Evolutionary conservation across 2,113 vertebrate species (phyloP).

Genomic region (Carettochelys insculpta): DNA sequence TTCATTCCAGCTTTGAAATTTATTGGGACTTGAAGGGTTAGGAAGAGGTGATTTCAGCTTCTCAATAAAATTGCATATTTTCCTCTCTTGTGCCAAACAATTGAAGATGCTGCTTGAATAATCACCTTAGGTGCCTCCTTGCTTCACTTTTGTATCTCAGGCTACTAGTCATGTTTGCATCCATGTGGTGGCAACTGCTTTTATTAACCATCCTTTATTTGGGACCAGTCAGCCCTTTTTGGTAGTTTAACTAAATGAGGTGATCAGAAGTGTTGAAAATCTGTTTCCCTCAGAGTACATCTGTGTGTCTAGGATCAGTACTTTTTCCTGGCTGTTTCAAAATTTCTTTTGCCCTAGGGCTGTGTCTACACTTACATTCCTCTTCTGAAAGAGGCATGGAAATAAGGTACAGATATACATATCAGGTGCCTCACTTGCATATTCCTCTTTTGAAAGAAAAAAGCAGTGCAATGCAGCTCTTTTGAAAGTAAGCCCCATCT

Average conservation of each 20-base stretch:
- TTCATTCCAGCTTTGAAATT: neutral
- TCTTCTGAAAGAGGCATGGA: no score
- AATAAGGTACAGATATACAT: no score
- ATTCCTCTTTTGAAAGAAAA: no score
- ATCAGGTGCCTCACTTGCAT: no score
- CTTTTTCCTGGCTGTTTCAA: neutral
- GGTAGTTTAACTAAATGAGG: conserved; percentile 15
- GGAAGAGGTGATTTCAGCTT: neutral
- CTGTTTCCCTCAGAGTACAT: no score
- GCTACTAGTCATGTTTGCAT: neutral
- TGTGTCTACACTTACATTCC: no score
- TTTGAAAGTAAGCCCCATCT: no score
- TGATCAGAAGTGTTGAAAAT: neutral
- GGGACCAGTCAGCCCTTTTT: neutral
- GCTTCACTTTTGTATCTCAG: neutral
- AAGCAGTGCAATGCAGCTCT: no score
- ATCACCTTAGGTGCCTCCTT: neutral
- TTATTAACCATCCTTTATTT: conserved; percentile 1
- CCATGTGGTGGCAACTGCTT: conserved; percentile 37
- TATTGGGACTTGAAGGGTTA: neutral
- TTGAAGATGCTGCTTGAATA: neutral
- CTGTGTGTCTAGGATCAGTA: neutral
- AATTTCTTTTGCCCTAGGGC: no score
- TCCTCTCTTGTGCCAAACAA: neutral
- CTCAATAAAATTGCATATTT: neutral